Conservation (phyloP, 2,888 invertebrate genomes). For the Cephus runcator region DNA sequence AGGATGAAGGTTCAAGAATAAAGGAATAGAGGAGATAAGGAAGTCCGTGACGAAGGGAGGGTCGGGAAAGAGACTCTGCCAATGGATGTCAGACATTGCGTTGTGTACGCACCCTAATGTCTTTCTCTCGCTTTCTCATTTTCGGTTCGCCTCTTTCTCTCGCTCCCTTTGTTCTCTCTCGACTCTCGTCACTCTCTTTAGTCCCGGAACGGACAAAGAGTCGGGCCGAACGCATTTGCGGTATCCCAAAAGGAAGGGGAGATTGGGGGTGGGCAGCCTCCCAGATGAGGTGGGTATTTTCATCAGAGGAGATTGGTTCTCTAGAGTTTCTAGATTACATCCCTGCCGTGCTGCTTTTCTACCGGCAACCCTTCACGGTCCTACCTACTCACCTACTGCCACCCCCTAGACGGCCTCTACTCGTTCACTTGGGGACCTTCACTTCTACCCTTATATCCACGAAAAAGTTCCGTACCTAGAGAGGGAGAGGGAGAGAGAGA, state of each 20-base stretch:
- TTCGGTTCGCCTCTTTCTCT: constrained; percentile 1
- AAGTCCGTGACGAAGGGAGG: background rate
- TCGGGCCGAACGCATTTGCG: constrained; percentile 34
- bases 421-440: too few relatives aligned
- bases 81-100: too few relatives aligned
- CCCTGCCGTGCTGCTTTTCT: constrained; percentile 26
- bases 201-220: constrained; percentile 7
- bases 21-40: background rate
- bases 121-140: too few relatives aligned
- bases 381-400: too few relatives aligned
- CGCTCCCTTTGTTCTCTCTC: constrained; percentile 11
- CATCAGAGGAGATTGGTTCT: constrained; percentile 56
- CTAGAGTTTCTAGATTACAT: constrained; percentile 49
- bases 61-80: background rate
- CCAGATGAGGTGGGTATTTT: constrained; percentile 46
- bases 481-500: too few relatives aligned
- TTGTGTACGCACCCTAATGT: background rate
- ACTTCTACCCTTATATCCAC: too few relatives aligned
- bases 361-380: background rate
- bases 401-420: too few relatives aligned
- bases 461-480: too few relatives aligned
- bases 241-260: constrained; percentile 40
- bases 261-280: constrained; percentile 29
- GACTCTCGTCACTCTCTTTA: background rate
- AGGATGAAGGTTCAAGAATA: background rate